These are phyloP conservation scores for Mus caroli DNA, from an alignment of 2,797 vertebrate species.

Conservation along the genomic window DNA sequence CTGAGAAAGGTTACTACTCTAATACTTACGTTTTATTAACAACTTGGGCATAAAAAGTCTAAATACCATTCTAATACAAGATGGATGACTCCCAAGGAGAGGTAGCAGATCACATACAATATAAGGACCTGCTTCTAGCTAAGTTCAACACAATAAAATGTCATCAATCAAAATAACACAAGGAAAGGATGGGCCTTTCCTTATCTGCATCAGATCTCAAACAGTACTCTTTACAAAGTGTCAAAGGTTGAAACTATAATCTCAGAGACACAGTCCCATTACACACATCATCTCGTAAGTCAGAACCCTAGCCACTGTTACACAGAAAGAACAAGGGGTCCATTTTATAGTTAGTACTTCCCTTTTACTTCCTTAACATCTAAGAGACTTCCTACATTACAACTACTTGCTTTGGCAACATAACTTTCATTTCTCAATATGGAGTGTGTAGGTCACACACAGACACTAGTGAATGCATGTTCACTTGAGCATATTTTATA, in stretches of 20 bases:
- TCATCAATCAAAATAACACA: background rate
- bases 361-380: background rate
- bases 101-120: background rate
- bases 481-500: background rate
- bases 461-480: background rate
- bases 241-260: background rate
- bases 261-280: background rate
- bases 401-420: background rate
- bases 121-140: background rate
- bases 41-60: constrained; percentile 22
- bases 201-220: background rate
- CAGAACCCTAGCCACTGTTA: background rate
- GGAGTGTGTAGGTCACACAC: background rate
- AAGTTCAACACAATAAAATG: background rate
- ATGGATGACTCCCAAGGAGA: background rate
- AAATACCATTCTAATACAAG: background rate
- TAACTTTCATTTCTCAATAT: background rate
- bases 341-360: background rate
- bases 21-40: constrained; percentile 41
- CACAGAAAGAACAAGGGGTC: constrained; percentile 10
- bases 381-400: background rate
- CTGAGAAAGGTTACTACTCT: background rate
- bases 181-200: background rate
- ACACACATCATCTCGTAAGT: background rate
- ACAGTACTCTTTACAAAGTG: background rate